Evolutionary conservation across 2,113 vertebrate genomes (phyloP).

Genomic region (Cacatua alba): DNA sequence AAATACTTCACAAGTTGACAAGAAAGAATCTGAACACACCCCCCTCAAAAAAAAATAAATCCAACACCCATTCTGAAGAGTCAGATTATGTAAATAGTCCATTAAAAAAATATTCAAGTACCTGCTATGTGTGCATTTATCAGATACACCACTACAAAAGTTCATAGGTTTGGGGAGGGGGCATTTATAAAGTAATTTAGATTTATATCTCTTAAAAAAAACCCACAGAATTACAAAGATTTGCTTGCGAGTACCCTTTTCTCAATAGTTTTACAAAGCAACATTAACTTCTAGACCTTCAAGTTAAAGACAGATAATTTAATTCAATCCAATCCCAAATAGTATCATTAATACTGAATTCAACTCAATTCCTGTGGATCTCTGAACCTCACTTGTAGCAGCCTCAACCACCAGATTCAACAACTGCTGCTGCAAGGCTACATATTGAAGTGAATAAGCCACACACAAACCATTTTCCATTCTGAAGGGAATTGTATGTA

Average conservation of each 20-base stretch:
- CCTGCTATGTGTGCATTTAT: neutral
- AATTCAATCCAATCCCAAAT: neutral
- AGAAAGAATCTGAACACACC: neutral
- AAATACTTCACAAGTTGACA: neutral
- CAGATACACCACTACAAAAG: neutral
- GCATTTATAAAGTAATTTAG: neutral
- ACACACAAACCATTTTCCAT: neutral
- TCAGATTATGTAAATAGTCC: neutral
- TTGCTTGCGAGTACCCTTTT: neutral
- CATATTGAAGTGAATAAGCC: neutral
- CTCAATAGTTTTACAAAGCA: neutral
- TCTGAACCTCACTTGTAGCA: neutral
- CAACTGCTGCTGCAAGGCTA: neutral
- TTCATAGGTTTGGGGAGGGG: neutral
- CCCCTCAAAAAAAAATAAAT: neutral
- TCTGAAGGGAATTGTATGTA: neutral
- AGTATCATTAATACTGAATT: neutral
- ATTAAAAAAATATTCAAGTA: neutral
- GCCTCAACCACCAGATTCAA: neutral
- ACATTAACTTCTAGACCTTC: neutral
- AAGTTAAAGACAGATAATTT: neutral
- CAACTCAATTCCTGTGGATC: neutral
- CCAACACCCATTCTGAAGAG: neutral
- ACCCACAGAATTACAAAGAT: neutral
- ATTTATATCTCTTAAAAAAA: neutral